Conservation (phyloP, 2,888 invertebrate genomes). For the Ophraella communa region DNA sequence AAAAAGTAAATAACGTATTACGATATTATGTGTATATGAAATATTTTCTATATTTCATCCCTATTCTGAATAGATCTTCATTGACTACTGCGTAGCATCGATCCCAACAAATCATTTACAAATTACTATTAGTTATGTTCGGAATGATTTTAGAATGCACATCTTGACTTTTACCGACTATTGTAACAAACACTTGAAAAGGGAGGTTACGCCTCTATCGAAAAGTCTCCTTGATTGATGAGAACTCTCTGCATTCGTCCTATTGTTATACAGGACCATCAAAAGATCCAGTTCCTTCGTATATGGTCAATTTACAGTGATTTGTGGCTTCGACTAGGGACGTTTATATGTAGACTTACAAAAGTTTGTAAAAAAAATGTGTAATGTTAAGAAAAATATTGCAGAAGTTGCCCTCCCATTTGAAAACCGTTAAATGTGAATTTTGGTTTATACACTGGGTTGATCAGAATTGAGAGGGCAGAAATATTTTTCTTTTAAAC, state of each 20-base stretch:
- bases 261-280: constrained; percentile 7
- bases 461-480: too few species aligned
- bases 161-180: constrained; percentile 13
- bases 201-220: constrained; percentile 22
- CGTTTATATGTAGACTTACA: neutral
- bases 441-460: too few species aligned
- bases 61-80: too few species aligned
- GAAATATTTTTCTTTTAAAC: too few species aligned
- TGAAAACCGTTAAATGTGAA: constrained; percentile 13
- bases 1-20: too few species aligned
- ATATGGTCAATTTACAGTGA: constrained; percentile 23
- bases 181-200: constrained; percentile 11
- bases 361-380: constrained; percentile 4
- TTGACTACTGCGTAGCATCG: too few species aligned
- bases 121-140: constrained; percentile 4
- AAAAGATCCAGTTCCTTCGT: constrained; percentile 15
- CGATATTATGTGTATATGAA: too few species aligned
- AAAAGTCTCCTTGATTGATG: constrained; percentile 13
- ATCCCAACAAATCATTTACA: constrained; percentile 15
- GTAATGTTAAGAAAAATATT: too few species aligned
- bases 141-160: neutral
- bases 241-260: constrained; percentile 6
- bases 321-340: constrained; percentile 12
- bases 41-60: too few species aligned
- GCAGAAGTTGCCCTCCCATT: constrained; percentile 2